Evolutionary conservation across 1,140 invertebrate genomes (phyloP).

Genomic region (Goniozus legneri): DNA sequence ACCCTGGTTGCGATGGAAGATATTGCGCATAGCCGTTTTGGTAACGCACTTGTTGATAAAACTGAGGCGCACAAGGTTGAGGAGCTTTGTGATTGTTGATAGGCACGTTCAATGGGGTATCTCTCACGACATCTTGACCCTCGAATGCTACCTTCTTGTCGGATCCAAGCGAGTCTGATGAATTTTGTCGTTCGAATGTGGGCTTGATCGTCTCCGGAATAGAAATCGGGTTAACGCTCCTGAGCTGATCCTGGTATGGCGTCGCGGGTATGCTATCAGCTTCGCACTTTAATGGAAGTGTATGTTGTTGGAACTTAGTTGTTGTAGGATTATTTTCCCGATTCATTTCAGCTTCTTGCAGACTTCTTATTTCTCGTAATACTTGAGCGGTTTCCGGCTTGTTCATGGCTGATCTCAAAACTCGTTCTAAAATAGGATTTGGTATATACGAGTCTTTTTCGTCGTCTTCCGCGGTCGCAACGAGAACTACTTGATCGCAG

Average conservation of each 20-base stretch:
- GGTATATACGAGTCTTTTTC: constrained; percentile 87
- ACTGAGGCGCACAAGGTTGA: constrained; percentile 33
- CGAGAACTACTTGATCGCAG: constrained; percentile 87
- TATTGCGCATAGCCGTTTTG: constrained; percentile 43
- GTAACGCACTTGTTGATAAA: constrained; percentile 43
- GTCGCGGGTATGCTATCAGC: constrained; percentile 47
- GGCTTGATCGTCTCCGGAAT: constrained; percentile 25
- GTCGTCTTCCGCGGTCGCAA: constrained; percentile 86
- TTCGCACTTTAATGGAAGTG: constrained; percentile 47
- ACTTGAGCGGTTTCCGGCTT: constrained; percentile 63
- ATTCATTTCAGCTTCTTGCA: constrained; percentile 51
- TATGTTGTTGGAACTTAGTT: constrained; percentile 51
- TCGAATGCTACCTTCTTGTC: constrained; percentile 33
- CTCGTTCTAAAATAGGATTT: constrained; percentile 84
- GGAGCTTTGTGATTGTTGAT: constrained; percentile 13
- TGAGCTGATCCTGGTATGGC: constrained; percentile 46
- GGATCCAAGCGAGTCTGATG: constrained; percentile 30
- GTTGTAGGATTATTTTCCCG: constrained; percentile 31
- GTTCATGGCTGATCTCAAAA: constrained; percentile 75
- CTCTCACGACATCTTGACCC: constrained; percentile 30
- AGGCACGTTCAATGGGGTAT: constrained; percentile 19
- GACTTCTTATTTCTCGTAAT: constrained; percentile 51
- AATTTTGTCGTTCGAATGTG: constrained; percentile 32
- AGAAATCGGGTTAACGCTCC: constrained; percentile 41
- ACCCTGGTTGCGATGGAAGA: constrained; percentile 21